A percentile compares a stretch with the other conserved stretches of the same genome.
These are phyloP conservation scores for Crambe crambe DNA, from an alignment of 37 sponge, comb jelly and placozoan species.

Conservation along the genomic window DNA sequence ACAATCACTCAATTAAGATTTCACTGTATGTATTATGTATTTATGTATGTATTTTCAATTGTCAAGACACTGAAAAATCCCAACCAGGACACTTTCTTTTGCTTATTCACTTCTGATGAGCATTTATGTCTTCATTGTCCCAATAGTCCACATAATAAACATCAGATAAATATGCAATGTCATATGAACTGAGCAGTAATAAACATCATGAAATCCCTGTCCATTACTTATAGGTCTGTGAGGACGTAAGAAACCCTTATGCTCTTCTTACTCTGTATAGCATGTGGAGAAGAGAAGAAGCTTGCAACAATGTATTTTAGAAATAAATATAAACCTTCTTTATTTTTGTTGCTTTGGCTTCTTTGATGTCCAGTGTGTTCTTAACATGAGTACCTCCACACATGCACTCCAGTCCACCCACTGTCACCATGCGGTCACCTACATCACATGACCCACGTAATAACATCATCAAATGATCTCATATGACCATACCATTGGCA, in stretches of 20 bases:
- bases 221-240: neutral
- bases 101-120: no score
- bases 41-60: neutral
- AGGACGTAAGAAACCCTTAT: conserved; percentile 46
- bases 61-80: neutral
- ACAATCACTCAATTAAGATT: neutral
- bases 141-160: neutral
- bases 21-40: neutral
- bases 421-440: conserved; percentile 66
- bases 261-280: conserved; percentile 53
- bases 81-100: neutral
- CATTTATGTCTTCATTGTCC: neutral
- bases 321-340: conserved; percentile 52
- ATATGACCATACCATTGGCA: conserved; percentile 33
- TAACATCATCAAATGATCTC: neutral
- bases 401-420: conserved; percentile 60
- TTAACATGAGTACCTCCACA: conserved; percentile 88
- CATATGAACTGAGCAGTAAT: neutral
- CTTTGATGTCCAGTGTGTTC: conserved; percentile 46
- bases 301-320: neutral
- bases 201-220: neutral
- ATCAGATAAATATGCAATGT: neutral
- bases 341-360: conserved; percentile 63
- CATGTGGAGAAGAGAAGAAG: neutral
- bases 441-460: neutral